Percentiles rank a stretch among this genome's conserved stretches.
These are phyloP conservation scores for Columba livia DNA, from an alignment of 2,113 vertebrate genomes.

Conservation along the genomic window DNA sequence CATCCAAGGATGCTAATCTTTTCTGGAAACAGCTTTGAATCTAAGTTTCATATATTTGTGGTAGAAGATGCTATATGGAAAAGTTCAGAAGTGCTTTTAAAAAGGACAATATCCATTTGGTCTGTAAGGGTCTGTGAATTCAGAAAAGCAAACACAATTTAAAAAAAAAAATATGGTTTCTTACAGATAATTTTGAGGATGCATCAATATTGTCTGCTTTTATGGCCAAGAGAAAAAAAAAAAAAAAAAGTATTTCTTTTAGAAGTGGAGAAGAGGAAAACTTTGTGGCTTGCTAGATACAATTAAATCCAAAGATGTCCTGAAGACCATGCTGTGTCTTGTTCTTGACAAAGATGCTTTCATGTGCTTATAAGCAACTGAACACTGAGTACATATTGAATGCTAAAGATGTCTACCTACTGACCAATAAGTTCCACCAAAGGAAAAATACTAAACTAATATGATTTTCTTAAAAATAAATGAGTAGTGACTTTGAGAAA, in stretches of 20 bases:
- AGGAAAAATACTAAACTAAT: neutral
- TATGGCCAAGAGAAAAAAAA: neutral
- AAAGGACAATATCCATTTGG: neutral
- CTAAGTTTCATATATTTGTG: neutral
- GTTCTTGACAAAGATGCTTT: neutral
- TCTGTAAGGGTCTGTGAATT: neutral
- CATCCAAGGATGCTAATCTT: neutral
- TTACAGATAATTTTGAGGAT: neutral
- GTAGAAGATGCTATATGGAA: neutral
- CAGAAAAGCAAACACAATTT: neutral
- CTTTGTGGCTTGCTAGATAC: neutral
- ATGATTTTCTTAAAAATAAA: neutral
- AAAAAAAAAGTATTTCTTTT: neutral
- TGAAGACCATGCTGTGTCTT: neutral
- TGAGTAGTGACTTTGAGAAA: neutral
- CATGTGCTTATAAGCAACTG: neutral
- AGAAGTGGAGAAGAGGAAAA: neutral
- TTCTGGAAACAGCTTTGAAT: neutral
- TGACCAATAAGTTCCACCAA: neutral
- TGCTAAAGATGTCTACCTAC: neutral
- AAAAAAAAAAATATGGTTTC: neutral
- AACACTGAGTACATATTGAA: neutral
- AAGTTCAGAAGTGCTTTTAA: neutral
- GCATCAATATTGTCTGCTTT: neutral
- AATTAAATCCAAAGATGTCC: neutral